Base-by-base conservation (phyloP, 2,113 vertebrate species). In the Microtus ochrogaster region DNA sequence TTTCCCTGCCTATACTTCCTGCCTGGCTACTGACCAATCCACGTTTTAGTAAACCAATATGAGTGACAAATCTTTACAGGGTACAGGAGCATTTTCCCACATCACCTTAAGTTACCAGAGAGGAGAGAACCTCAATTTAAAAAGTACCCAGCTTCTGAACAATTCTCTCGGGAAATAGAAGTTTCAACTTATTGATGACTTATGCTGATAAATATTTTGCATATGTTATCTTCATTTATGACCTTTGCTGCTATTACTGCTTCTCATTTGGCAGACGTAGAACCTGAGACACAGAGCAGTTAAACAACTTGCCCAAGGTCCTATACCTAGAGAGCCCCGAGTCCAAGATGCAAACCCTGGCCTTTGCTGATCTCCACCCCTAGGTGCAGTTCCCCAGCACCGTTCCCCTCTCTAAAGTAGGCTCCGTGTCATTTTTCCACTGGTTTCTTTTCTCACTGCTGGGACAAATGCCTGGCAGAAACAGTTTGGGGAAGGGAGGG, bases 111-210 rank as follows among this genome's bases (percentile, higher is more conserved):
- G 81, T 63, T 24, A 41, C 41, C 55, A 28, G 13, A 83, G 58
- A 63, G 58, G 14, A 83, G n/a, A 7, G 6, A 83, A 39, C 12
- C n/a, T 61, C 58, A 63, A 83, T 24, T 82, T 39, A 61, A n/a
- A 61, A 55, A 55, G 17, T 17, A 55, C 52, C 72, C 26, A 47
- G 55, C 4, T 70, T 95, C 91, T 91, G 66, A 89, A 86, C 7
- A 66, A 2, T 88, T 90, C 68, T 95, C 44, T 87, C 14, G 41
- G 81, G 47, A 94, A 96, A 58, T 16, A 77, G 74, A 91, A 83
- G 33, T 36, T 94, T 19, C 68, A 9, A 73, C 63, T 81, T 89
- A 21, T 7, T 70, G 55, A 49, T 92, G 61, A n/a, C 63, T 24
- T 89, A 36, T 47, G 72, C 17, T 88, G 11, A 70, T 82, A 47